phyloP scores from a whole-genome alignment of 2,888 invertebrate genomes.

The Colostygia pectinataria region DNA sequence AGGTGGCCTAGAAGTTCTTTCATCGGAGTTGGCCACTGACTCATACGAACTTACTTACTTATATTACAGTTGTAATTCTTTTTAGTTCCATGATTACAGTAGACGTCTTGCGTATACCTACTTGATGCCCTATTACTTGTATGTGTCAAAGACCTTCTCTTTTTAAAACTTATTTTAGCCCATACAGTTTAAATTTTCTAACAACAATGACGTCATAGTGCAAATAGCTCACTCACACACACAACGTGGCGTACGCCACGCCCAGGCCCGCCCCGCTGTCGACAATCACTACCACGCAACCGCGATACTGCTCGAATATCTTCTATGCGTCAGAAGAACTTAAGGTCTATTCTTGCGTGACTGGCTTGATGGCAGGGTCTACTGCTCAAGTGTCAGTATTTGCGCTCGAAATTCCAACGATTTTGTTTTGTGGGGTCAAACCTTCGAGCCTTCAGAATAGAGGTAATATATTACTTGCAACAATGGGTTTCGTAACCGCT shows the following conservation, averaged over 20 bases:
- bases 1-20: too few relatives aligned
- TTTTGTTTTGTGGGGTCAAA: constrained; percentile 35
- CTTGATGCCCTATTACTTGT: too few relatives aligned
- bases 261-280: constrained; percentile 70
- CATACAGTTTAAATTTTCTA: too few relatives aligned
- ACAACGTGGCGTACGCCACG: constrained; percentile 60
- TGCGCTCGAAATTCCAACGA: constrained; percentile 34
- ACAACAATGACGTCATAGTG: constrained; percentile 31
- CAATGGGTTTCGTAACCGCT: constrained; percentile 23
- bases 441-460: constrained; percentile 23
- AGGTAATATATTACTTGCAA: constrained; percentile 22
- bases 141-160: too few relatives aligned
- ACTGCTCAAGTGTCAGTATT: constrained; percentile 27
- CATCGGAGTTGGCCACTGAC: too few relatives aligned
- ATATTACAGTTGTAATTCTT: too few relatives aligned
- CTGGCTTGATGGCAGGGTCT: constrained; percentile 6
- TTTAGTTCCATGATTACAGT: too few relatives aligned
- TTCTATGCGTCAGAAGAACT: constrained; percentile 3
- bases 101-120: too few relatives aligned
- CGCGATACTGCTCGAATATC: constrained; percentile 5
- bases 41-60: too few relatives aligned
- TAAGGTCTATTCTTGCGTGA: constrained; percentile 13
- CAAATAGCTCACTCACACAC: constrained; percentile 25
- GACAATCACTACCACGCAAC: constrained; percentile 39
- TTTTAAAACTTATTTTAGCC: too few relatives aligned